phyloP scores from a whole-genome alignment of 2,113 vertebrate species.

The Pan paniscus region DNA sequence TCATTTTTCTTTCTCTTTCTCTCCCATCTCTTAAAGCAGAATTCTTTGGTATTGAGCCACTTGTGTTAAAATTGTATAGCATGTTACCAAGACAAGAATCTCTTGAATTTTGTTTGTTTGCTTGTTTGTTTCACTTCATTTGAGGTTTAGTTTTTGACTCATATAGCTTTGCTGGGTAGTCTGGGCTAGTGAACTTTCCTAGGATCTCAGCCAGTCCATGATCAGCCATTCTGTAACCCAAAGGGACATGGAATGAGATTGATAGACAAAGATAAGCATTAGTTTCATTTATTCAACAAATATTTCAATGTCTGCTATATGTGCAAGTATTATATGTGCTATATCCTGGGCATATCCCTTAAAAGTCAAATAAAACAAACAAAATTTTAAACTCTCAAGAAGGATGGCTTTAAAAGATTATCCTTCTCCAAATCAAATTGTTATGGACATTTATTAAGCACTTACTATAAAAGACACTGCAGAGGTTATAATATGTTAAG shows the following conservation, averaged over 20 bases:
- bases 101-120: background rate
- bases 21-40: conserved; percentile 36
- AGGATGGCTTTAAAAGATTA: background rate
- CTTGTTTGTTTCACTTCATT: background rate
- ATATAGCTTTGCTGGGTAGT: background rate
- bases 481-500: background rate
- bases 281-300: conserved; percentile 1
- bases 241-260: background rate
- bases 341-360: background rate
- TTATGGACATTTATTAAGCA: background rate
- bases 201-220: background rate
- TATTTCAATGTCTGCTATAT: background rate
- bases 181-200: background rate
- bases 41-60: background rate
- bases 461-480: background rate
- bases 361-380: conserved; percentile 1
- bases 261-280: background rate
- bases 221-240: background rate
- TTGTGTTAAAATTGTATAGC: background rate
- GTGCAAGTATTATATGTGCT: background rate
- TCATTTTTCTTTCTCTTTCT: background rate
- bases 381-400: background rate
- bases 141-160: background rate
- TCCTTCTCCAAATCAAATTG: background rate
- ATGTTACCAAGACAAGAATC: background rate